Evolutionary conservation across 1,140 invertebrate species (phyloP).

Genomic region (Formica exsecta): DNA sequence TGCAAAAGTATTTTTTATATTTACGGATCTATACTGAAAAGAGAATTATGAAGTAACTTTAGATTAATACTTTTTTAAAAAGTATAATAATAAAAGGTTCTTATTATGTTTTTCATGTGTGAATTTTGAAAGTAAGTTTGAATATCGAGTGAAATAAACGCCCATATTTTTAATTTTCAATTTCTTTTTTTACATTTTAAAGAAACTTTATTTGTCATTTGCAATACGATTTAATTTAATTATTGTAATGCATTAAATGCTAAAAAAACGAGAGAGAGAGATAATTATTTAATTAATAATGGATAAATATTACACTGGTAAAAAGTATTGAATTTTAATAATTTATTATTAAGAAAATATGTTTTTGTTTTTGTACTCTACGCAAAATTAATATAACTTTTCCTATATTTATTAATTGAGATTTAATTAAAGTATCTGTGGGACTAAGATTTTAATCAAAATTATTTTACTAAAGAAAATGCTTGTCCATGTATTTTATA

Average conservation of each 20-base stretch:
- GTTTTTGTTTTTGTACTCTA: no score
- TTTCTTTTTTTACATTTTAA: no score
- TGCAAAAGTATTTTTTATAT: not conserved
- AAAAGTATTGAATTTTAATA: slow-evolving; percentile 3
- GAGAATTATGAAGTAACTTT: not conserved
- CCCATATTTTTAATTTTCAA: no score
- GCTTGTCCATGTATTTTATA: not conserved
- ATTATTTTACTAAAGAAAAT: not conserved
- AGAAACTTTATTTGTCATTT: no score
- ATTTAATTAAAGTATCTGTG: not conserved
- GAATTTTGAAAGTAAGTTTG: slow-evolving; percentile 6
- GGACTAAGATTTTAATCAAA: not conserved
- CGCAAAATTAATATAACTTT: no score
- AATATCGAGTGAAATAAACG: no score
- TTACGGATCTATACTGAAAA: not conserved
- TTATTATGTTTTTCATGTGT: not conserved
- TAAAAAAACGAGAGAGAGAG: no score
- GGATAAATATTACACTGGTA: not conserved
- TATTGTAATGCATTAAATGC: no score
- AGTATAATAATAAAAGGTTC: not conserved
- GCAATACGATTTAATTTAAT: no score
- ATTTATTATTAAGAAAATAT: not conserved
- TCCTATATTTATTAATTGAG: no score
- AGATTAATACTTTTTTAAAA: not conserved
- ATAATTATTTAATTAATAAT: no score